Evolutionary conservation across 2,888 invertebrate genomes (phyloP).

Genomic region (Scaptomyza flava): DNA sequence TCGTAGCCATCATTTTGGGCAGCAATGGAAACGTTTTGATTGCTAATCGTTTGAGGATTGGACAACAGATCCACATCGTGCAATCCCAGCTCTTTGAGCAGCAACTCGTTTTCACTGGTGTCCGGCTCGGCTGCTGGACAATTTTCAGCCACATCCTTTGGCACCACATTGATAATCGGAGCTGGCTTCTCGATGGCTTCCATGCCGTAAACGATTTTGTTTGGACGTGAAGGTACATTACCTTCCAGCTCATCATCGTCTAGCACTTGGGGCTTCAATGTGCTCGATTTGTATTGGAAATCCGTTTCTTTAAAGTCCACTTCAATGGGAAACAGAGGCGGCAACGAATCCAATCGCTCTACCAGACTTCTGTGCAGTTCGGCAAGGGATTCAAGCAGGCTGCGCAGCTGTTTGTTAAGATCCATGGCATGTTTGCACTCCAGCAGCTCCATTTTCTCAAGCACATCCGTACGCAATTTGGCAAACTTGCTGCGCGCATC

Average conservation of each 20-base stretch:
- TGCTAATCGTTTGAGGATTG: constrained; percentile 69
- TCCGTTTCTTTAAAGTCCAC: constrained; percentile 96
- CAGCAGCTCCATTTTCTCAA: constrained; percentile 97
- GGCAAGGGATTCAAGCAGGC: constrained; percentile 93
- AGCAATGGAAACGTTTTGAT: constrained; percentile 65
- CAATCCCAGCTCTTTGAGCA: constrained; percentile 86
- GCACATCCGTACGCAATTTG: constrained; percentile 93
- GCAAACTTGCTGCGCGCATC: constrained; percentile 95
- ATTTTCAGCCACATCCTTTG: constrained; percentile 26
- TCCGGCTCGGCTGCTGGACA: constrained; percentile 14
- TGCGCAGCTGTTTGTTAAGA: constrained; percentile 92
- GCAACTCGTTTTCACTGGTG: constrained; percentile 63
- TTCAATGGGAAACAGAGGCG: constrained; percentile 96
- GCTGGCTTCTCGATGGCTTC: constrained; percentile 81
- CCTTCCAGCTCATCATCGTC: constrained; percentile 80
- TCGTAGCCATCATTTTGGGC: constrained; percentile 68
- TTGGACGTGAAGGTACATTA: constrained; percentile 19
- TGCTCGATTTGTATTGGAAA: constrained; percentile 91
- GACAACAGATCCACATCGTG: constrained; percentile 85
- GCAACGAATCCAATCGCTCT: constrained; percentile 89
- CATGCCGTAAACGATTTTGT: constrained; percentile 67
- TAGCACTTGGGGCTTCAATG: constrained; percentile 80
- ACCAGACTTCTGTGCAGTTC: constrained; percentile 89
- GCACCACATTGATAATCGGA: constrained; percentile 72
- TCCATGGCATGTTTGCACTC: constrained; percentile 99